Base-by-base conservation (phyloP, 2,113 vertebrate species). In the Acanthisitta chloris region DNA sequence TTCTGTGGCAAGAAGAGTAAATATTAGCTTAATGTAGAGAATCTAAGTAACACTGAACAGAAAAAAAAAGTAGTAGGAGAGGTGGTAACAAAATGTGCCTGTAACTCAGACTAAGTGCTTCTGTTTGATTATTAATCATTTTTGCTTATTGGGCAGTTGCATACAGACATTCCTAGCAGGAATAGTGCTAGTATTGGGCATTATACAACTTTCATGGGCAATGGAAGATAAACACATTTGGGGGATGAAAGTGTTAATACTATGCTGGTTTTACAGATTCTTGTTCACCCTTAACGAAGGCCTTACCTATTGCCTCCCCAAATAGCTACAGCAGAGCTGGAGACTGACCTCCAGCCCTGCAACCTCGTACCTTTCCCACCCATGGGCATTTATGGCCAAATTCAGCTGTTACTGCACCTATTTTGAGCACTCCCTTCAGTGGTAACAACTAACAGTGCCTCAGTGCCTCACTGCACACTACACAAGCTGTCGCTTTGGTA, bases 11-110 rank as follows among this genome's bases (percentile, higher is more conserved):
- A 91, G 87, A 73, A 97, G 87, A 96, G 87, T 91, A 96, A 97
- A 97, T 92, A 96, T 96, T 97, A 95, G 88, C 93, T 96, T 93
- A 92, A 97, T 96, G 93, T 85, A 96, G 91, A 95, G 70, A 93
- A 95, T 90, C 78, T 80, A 93, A 92, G 95, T 87, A 92, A 96
- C 78, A 91, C 54, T 40, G 67, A 74, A 55, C 18, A 25, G 66
- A 77, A 66, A 33, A 51, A 65, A 82, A 64, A 70, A 28, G 17
- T 23, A 73, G n/a, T n/a, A 61, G 48, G 40, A 78, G 12, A 86
- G 36, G 14, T 74, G 49, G 88, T 69, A 94, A 91, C 31, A 91
- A 87, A 96, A 92, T 66, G 34, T 70, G 45, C 49, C 81, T 91
- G 82, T 86, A 88, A 54, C 38, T 73, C 34, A 66, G 62, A 70